Base-by-base conservation (phyloP, 2,888 invertebrate genomes). In the Nephrotoma guestfalica region DNA sequence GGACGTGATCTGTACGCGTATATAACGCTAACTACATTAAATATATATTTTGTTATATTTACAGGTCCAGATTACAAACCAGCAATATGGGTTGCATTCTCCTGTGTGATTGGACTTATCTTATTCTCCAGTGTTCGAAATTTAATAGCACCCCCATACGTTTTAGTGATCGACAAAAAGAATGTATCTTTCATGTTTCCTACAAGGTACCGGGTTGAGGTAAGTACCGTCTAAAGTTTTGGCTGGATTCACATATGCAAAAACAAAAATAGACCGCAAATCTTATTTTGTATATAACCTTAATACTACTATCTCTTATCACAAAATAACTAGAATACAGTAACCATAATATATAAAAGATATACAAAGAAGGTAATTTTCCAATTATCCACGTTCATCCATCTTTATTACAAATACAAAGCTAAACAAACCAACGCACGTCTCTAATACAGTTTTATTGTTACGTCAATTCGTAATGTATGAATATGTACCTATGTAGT, bases 111-210 rank as follows among this genome's bases (percentile, higher is more conserved):
- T 0, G 87, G 88, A 30, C 88, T 92, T 86, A 87, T 89, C 1
- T 40, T 89, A 30, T 88, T 92, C 83, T 91, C 91, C 85, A 89
- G 90, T 45, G 86, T 91, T n/a, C 88, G 91, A 86, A 92, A 92
- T 88, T 88, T 92, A 13, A 88, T 91, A 41, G 90, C 92, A 1
- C 90, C 92, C 1, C 93, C 93, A 0, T 90, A 92, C 85, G 88
- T 91, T 87, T 89, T 93, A 18, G 88, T 89, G 41, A 89, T 92
- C 45, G 93, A 93, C 88, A 89, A 89, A 13, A 90, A 91, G 41
- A 89, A 89, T 41, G 89, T 90, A 45, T 91, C 91, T 71, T 93
- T 93, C 88, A 89, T 89, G n/a, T 92, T 93, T 89, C 92, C 93
- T 11, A 93, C 93, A 13, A 90, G 92, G 89, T 93, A 90, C 87